Percentiles rank a stretch among this genome's conserved stretches.
phyloP scores from a whole-genome alignment of 2,888 invertebrate genomes.

The Sesamia inferens region DNA sequence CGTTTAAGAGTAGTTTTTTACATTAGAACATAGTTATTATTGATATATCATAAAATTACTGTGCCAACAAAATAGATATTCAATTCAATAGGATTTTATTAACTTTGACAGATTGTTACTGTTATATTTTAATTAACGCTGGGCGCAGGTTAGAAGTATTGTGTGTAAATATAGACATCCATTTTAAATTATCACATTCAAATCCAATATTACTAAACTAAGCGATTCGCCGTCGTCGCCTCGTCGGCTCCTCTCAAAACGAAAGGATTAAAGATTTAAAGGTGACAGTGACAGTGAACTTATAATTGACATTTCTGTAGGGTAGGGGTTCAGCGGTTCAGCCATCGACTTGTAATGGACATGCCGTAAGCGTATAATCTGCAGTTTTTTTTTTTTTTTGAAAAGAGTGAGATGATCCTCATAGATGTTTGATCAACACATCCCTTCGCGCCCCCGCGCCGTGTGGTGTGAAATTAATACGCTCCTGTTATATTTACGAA shows the following conservation, averaged over 20 bases:
- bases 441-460: too few species aligned
- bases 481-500: too few species aligned
- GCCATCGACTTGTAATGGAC: too few species aligned
- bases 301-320: too few species aligned
- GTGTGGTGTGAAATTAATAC: too few species aligned
- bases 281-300: neutral
- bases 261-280: too few species aligned
- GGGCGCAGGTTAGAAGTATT: conserved; percentile 1
- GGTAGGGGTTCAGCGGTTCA: too few species aligned
- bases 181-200: neutral
- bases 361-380: too few species aligned
- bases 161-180: neutral
- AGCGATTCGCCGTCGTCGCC: neutral
- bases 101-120: neutral
- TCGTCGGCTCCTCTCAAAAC: neutral
- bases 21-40: conserved; percentile 12
- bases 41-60: neutral
- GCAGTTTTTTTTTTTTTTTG: too few species aligned
- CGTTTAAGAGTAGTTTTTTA: neutral
- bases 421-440: too few species aligned
- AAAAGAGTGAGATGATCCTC: too few species aligned
- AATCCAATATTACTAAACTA: neutral
- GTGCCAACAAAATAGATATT: neutral
- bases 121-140: neutral
- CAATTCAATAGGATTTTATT: too few species aligned